Conservation (phyloP, 2,888 invertebrate genomes). For the Nymphalis c-album region DNA sequence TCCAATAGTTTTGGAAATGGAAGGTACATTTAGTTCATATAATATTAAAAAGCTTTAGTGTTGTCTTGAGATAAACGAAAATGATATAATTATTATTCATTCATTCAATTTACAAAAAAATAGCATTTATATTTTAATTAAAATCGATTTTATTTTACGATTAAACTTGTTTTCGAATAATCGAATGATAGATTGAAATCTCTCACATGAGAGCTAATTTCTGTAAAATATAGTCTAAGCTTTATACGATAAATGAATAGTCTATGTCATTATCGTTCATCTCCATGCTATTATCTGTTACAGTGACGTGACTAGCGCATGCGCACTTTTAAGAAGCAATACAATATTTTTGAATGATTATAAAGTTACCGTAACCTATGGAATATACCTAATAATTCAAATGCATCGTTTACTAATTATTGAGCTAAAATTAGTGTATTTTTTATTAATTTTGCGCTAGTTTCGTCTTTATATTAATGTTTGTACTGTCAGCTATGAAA, state of each 20-base stretch:
- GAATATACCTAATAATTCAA: neutral
- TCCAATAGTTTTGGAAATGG: constrained; percentile 81
- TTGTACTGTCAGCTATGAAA: constrained; percentile 2
- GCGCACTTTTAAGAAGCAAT: neutral
- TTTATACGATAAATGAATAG: no score
- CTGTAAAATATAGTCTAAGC: no score
- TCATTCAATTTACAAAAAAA: neutral
- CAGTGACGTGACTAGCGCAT: constrained; percentile 25
- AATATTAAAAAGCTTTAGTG: constrained; percentile 40
- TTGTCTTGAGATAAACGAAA: constrained; percentile 1
- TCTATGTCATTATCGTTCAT: neutral
- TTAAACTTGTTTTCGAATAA: neutral
- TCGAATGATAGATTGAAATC: no score
- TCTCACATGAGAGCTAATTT: no score
- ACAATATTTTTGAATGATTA: neutral
- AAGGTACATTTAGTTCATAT: constrained; percentile 69
- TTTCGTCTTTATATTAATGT: constrained; percentile 1
- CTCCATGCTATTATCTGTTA: neutral
- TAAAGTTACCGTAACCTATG: no score
- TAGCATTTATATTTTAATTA: neutral
- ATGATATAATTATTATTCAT: neutral
- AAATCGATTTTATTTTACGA: neutral
- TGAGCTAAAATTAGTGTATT: neutral
- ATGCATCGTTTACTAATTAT: neutral
- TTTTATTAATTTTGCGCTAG: constrained; percentile 1